Percentiles rank a stretch among this genome's conserved stretches.
phyloP scores from a whole-genome alignment of 2,888 invertebrate genomes.

The Suillia variegata region DNA sequence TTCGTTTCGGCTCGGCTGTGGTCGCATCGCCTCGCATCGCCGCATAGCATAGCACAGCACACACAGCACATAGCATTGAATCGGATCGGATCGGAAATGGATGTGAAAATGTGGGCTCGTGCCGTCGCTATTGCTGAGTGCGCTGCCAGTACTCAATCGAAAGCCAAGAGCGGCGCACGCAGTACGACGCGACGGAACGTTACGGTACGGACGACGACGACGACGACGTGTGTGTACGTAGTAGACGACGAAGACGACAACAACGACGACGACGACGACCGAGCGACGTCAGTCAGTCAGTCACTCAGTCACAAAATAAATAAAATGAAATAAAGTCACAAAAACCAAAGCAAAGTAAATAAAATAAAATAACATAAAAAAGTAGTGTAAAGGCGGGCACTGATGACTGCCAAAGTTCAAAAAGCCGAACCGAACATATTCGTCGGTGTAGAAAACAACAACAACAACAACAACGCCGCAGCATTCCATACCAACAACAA shows the following conservation, averaged over 20 bases:
- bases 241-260: constrained; percentile 2
- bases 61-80: no score
- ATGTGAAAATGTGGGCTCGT: constrained; percentile 52
- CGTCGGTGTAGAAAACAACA: constrained; percentile 19
- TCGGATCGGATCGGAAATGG: no score
- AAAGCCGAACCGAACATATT: constrained; percentile 30
- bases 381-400: constrained; percentile 30
- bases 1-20: not conserved
- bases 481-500: constrained; percentile 10
- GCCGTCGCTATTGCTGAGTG: constrained; percentile 29
- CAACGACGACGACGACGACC: constrained; percentile 6
- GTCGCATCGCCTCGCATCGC: constrained; percentile 53
- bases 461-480: constrained; percentile 24
- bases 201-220: not conserved
- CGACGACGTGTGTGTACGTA: not conserved
- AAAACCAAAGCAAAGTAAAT: no score
- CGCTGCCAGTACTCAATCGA: constrained; percentile 50
- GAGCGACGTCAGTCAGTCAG: constrained; percentile 11
- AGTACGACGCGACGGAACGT: constrained; percentile 30
- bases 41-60: no score
- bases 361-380: constrained; percentile 9
- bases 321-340: constrained; percentile 1
- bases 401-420: constrained; percentile 11
- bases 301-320: constrained; percentile 9
- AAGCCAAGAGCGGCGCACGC: constrained; percentile 54